These are phyloP conservation scores for Dinocampus coccinellae DNA, from an alignment of 2,888 invertebrate species.

Conservation along the genomic window DNA sequence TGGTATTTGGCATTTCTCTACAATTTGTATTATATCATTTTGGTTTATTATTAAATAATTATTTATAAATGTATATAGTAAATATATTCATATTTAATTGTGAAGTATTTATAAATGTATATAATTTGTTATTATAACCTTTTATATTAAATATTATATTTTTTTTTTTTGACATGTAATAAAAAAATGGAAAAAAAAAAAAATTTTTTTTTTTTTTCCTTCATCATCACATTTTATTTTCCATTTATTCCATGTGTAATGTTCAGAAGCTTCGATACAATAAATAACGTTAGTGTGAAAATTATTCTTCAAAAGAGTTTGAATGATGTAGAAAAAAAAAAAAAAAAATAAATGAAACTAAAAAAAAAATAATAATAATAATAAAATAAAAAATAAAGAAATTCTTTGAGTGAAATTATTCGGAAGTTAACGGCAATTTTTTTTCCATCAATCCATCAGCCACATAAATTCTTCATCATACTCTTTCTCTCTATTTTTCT, in stretches of 20 bases:
- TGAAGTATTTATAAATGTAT: neutral
- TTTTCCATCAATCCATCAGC: constrained; percentile 8
- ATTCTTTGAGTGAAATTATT: neutral
- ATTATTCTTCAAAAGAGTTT: constrained; percentile 3
- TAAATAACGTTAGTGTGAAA: neutral
- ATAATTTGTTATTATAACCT: neutral
- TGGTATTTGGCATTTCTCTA: neutral
- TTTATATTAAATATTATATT: too few species aligned
- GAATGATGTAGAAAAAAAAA: too few species aligned
- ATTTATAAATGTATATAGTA: neutral
- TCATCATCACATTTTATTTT: neutral
- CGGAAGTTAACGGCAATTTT: constrained; percentile 20
- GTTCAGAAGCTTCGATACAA: neutral
- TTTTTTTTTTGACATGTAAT: too few species aligned
- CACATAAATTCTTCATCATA: neutral
- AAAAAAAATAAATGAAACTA: too few species aligned
- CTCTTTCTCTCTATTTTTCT: neutral
- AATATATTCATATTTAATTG: neutral
- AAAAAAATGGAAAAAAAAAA: too few species aligned
- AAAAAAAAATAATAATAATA: too few species aligned
- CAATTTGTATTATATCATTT: neutral
- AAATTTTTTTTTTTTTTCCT: neutral
- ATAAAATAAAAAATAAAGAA: too few species aligned
- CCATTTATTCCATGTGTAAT: neutral
- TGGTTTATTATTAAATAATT: constrained; percentile 1